phyloP scores from a whole-genome alignment of 2,797 vertebrate species.

The Glossophaga mutica region DNA sequence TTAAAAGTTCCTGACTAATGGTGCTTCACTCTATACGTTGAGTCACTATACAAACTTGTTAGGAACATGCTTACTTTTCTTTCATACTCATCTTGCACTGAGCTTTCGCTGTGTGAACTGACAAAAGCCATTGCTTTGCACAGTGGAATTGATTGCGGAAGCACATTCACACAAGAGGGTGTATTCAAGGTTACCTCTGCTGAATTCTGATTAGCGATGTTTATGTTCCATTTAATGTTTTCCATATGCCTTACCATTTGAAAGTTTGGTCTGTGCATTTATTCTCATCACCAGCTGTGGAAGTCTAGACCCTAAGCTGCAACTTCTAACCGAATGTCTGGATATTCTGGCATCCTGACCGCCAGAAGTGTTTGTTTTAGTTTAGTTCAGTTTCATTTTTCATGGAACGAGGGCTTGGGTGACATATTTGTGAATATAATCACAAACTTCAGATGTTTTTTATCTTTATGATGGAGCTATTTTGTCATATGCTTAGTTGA shows the following conservation, averaged over 20 bases:
- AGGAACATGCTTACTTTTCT: conserved; percentile 14
- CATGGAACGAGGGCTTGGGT: neutral
- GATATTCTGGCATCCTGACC: conserved; percentile 5
- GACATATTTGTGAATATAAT: conserved; percentile 26
- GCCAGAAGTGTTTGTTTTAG: conserved; percentile 35
- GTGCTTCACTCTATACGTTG: conserved; percentile 21
- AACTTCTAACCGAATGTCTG: conserved; percentile 61
- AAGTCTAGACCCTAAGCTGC: conserved; percentile 47
- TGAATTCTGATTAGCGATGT: conserved; percentile 56
- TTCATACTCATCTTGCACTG: conserved; percentile 39
- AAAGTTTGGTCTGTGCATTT: conserved; percentile 37
- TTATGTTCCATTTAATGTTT: conserved; percentile 71
- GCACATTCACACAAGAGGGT: neutral
- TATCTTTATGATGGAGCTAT: neutral
- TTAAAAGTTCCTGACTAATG: conserved; percentile 53
- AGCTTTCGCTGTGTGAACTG: neutral
- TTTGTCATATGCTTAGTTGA: neutral
- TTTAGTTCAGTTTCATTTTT: conserved; percentile 43
- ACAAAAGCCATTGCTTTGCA: conserved; percentile 16
- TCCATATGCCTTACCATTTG: conserved; percentile 54
- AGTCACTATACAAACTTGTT: conserved; percentile 14
- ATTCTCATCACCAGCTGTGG: conserved; percentile 65
- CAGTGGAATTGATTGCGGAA: conserved; percentile 1
- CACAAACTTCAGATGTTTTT: neutral
- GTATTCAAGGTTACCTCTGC: conserved; percentile 49